Evolutionary conservation across 2,888 invertebrate genomes (phyloP).

Genomic region (Synanthedon formicaeformis): DNA sequence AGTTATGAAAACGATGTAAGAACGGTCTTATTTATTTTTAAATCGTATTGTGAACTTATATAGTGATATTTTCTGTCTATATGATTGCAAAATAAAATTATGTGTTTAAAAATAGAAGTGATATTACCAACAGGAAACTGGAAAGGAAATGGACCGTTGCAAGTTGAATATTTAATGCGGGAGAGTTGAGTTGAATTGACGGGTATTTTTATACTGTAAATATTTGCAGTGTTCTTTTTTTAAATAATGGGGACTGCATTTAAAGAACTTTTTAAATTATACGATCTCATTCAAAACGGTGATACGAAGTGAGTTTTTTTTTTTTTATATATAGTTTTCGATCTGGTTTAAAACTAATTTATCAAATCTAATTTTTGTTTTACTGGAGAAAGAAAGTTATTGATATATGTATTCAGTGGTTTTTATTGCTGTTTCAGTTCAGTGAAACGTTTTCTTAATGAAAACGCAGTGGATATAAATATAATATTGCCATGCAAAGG

Average conservation of each 20-base stretch:
- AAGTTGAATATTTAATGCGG: constrained; percentile 27
- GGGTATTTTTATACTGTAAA: neutral
- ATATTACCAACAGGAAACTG: constrained; percentile 39
- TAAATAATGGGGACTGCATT: constrained; percentile 51
- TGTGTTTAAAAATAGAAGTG: constrained; percentile 25
- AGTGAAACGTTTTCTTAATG: constrained; percentile 44
- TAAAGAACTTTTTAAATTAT: constrained; percentile 64
- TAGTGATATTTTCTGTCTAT: no score
- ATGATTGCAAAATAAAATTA: no score
- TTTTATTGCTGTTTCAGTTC: constrained; percentile 35
- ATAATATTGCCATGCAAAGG: constrained; percentile 77
- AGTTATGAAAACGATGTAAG: no score
- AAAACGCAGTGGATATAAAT: constrained; percentile 74
- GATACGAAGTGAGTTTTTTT: constrained; percentile 61
- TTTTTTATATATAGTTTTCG: neutral
- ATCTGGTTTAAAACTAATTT: neutral
- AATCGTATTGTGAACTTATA: no score
- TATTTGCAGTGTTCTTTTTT: neutral
- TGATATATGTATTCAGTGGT: no score
- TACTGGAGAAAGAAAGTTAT: no score
- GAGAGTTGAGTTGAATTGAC: constrained; percentile 19
- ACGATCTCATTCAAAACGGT: constrained; percentile 75
- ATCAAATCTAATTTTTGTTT: neutral
- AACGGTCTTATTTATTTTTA: no score
- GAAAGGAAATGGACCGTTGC: constrained; percentile 53